Conservation (phyloP, 2,888 invertebrate species). For the Alcis repandata region DNA sequence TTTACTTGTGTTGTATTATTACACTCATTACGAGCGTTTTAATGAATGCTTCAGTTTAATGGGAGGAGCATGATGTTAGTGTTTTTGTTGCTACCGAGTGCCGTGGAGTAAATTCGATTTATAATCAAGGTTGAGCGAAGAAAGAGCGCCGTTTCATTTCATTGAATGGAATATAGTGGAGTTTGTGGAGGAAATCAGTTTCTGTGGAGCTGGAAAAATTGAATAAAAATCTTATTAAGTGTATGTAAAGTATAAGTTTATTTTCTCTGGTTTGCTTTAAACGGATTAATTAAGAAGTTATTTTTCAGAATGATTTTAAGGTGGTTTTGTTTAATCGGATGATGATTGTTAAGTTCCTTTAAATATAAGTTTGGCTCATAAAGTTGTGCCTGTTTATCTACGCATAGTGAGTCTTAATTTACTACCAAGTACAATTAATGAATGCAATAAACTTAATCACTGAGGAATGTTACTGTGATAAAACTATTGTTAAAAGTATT, state of each 20-base stretch:
- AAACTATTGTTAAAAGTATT: not conserved
- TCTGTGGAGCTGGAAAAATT: not conserved
- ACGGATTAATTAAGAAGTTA: no score
- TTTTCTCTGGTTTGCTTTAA: no score
- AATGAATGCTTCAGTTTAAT: constrained; percentile 69
- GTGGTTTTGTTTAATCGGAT: no score
- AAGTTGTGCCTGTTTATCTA: no score
- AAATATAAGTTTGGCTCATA: no score
- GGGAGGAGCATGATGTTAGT: constrained; percentile 57
- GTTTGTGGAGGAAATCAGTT: not conserved
- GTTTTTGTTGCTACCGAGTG: constrained; percentile 49
- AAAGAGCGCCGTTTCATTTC: constrained; percentile 7
- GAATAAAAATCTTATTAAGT: no score
- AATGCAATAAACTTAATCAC: not conserved
- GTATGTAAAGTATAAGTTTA: no score
- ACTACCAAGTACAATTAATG: not conserved
- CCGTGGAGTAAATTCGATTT: constrained; percentile 48
- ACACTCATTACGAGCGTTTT: constrained; percentile 61
- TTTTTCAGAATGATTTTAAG: no score
- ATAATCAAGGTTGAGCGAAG: constrained; percentile 44
- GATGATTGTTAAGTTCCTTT: no score
- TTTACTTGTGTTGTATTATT: constrained; percentile 66
- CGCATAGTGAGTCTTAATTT: no score
- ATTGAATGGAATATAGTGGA: not conserved
- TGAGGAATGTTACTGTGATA: not conserved